These are phyloP conservation scores for Mimachlamys varia DNA, from an alignment of 2,888 invertebrate genomes.

Conservation along the genomic window DNA sequence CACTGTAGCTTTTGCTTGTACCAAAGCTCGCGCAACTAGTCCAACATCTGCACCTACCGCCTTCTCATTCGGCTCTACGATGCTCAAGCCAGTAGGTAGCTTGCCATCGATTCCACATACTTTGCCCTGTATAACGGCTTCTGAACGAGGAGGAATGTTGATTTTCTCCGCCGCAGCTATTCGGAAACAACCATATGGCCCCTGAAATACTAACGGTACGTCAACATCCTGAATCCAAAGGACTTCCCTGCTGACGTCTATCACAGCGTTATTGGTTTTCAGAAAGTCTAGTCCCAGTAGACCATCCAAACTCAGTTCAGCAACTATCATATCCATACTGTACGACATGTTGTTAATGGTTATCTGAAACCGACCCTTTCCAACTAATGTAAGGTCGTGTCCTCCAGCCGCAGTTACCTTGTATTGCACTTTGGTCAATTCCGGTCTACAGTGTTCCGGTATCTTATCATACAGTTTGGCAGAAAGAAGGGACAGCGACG, in stretches of 20 bases:
- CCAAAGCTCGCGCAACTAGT: conserved; percentile 51
- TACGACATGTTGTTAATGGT: background rate
- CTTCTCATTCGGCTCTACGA: conserved; percentile 49
- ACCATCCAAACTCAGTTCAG: conserved; percentile 40
- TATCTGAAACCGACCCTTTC: conserved; percentile 7
- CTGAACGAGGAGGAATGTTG: no score
- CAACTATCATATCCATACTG: conserved; percentile 36
- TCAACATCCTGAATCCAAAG: no score
- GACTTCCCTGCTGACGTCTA: no score
- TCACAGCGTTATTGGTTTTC: background rate
- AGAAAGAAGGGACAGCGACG: background rate
- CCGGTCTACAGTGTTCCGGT: no score
- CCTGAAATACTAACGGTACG: no score
- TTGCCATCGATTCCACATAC: background rate
- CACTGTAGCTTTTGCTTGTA: conserved; percentile 44
- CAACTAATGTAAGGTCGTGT: background rate
- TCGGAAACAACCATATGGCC: no score
- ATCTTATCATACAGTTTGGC: no score
- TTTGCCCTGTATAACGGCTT: conserved; percentile 40
- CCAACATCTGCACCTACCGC: conserved; percentile 38
- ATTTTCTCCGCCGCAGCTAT: no score
- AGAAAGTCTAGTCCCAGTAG: conserved; percentile 48
- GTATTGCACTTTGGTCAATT: background rate
- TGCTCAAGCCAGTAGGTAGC: background rate
- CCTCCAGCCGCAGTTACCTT: background rate